Evolutionary conservation across 2,113 vertebrate species (phyloP).

Genomic region (Erythrocercus mccallii): DNA sequence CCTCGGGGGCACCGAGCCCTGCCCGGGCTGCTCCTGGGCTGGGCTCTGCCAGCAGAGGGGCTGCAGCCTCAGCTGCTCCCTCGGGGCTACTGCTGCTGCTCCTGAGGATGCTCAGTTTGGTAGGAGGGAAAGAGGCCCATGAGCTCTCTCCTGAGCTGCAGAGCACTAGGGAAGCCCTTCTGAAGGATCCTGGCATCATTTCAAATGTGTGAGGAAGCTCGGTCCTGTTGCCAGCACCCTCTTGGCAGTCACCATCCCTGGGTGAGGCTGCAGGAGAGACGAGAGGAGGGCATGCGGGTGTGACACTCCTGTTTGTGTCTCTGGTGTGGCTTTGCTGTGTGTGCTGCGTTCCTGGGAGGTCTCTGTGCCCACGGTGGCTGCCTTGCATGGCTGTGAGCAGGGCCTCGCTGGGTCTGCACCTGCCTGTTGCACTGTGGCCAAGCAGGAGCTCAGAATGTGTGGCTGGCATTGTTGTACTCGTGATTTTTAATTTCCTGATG

Average conservation of each 20-base stretch:
- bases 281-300: neutral
- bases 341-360: neutral
- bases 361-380: neutral
- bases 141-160: neutral
- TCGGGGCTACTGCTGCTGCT: neutral
- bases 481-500: neutral
- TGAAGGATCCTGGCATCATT: neutral
- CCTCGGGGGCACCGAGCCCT: neutral
- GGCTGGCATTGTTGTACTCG: accelerated
- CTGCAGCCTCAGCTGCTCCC: neutral
- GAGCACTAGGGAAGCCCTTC: neutral
- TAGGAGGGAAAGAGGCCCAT: neutral
- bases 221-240: neutral
- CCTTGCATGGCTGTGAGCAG: neutral
- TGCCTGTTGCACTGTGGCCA: neutral
- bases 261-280: neutral
- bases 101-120: neutral
- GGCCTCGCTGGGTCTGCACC: neutral
- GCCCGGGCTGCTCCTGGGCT: neutral
- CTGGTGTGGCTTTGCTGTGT: neutral
- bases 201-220: neutral
- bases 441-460: neutral
- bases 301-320: neutral
- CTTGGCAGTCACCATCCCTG: accelerated
- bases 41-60: neutral